These are phyloP conservation scores for Paratilapia polleni DNA, from an alignment of 2,113 vertebrate species.

Conservation along the genomic window DNA sequence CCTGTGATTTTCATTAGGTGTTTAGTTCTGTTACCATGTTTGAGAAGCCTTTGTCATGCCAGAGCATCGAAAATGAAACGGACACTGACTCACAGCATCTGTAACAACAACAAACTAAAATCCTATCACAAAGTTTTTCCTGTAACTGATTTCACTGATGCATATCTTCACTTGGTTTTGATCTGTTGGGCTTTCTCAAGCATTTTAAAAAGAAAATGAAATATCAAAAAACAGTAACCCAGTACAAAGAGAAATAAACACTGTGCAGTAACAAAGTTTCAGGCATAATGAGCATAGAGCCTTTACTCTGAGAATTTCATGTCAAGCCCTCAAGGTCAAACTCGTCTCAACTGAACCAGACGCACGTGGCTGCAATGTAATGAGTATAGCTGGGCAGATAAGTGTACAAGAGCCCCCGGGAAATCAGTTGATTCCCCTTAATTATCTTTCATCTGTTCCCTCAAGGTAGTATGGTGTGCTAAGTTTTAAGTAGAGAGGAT, in stretches of 20 bases:
- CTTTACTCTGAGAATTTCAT: not conserved
- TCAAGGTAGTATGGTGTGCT: not conserved
- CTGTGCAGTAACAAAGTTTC: not conserved
- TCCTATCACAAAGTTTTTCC: not conserved
- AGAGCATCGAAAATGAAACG: not conserved
- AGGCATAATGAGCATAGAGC: not conserved
- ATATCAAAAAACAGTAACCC: not conserved
- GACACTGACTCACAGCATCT: not conserved
- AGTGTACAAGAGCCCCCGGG: slow-evolving; percentile 19
- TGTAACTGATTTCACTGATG: not conserved
- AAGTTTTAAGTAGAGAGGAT: slow-evolving; percentile 23
- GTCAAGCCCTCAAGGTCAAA: not conserved
- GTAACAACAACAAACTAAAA: not conserved
- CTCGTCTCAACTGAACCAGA: not conserved
- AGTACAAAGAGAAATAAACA: not conserved
- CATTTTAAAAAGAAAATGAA: not conserved
- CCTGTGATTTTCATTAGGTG: not conserved
- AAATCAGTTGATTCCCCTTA: slow-evolving; percentile 53
- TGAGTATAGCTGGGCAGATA: slow-evolving; percentile 26
- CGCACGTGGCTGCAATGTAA: slow-evolving; percentile 21
- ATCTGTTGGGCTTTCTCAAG: not conserved
- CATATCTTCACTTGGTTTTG: not conserved
- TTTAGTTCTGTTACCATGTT: not conserved
- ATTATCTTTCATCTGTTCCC: slow-evolving; percentile 45
- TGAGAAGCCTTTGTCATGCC: not conserved